Evolutionary conservation across 2,113 vertebrate genomes (phyloP).

Genomic region (Proterorhinus semilunaris): DNA sequence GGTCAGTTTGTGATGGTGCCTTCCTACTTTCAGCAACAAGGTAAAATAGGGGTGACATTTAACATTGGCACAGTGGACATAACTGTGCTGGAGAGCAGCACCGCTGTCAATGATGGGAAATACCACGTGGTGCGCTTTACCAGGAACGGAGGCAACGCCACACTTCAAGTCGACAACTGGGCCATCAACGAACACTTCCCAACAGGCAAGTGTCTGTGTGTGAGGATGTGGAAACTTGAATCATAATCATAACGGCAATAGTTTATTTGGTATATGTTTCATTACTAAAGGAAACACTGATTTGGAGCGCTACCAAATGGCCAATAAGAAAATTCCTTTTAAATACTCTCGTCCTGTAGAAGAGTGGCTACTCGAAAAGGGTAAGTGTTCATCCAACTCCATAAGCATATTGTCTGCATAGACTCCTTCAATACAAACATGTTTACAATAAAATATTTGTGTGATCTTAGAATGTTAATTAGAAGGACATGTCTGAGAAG

Average conservation of each 20-base stretch:
- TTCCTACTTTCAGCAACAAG: constrained; percentile 85
- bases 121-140: constrained; percentile 98
- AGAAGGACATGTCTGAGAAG: no score
- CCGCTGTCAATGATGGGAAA: constrained; percentile 94
- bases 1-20: constrained; percentile 22
- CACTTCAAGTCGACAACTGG: constrained; percentile 97
- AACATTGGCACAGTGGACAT: constrained; percentile 97
- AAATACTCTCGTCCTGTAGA: constrained; percentile 97
- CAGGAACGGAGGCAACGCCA: constrained; percentile 95
- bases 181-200: constrained; percentile 95
- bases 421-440: no score
- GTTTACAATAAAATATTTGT: neutral
- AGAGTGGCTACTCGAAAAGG: constrained; percentile 99
- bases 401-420: neutral
- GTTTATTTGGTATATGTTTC: constrained; percentile 32
- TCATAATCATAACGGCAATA: no score
- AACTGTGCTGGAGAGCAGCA: constrained; percentile 89
- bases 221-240: no score
- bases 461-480: neutral
- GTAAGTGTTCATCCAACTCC: constrained; percentile 77
- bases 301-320: constrained; percentile 97
- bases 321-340: constrained; percentile 99
- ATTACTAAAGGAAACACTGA: constrained; percentile 98
- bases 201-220: constrained; percentile 77
- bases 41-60: constrained; percentile 96